A percentile compares a stretch with the other conserved stretches of the same genome.
Evolutionary conservation across 1,140 invertebrate genomes (phyloP).

Genomic region (Ooceraea biroi): DNA sequence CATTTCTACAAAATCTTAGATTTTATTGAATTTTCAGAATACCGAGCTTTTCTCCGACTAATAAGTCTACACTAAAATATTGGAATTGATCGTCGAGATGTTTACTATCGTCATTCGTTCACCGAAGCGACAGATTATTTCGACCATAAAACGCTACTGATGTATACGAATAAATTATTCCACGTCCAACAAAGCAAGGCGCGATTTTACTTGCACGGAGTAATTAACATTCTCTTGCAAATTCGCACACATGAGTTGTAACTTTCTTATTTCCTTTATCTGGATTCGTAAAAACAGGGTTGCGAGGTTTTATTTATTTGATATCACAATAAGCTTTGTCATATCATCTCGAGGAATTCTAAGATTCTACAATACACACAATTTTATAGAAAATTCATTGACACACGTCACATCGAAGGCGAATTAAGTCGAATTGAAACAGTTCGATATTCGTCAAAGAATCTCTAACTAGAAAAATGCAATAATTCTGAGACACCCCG

Average conservation of each 20-base stretch:
- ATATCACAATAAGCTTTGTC: too few species aligned
- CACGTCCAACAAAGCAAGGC: background rate
- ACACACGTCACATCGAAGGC: too few species aligned
- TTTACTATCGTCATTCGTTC: constrained; percentile 43
- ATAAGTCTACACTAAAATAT: constrained; percentile 13
- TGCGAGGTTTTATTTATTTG: background rate
- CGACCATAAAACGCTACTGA: constrained; percentile 14
- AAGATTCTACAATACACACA: background rate
- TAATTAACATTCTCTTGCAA: too few species aligned
- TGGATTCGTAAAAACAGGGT: background rate
- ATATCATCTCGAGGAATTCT: background rate
- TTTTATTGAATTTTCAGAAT: too few species aligned
- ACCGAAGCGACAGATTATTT: constrained; percentile 31
- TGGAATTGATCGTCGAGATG: background rate
- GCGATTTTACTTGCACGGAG: background rate
- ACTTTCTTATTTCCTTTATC: background rate
- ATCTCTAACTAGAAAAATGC: constrained; percentile 10
- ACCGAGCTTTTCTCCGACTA: background rate
- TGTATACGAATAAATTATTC: constrained; percentile 36
- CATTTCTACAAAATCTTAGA: background rate
- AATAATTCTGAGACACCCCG: background rate
- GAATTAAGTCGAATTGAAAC: background rate
- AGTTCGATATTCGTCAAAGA: background rate
- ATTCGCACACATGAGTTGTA: background rate
- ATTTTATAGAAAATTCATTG: background rate